Base-by-base conservation (phyloP, 2,888 invertebrate genomes). In the Apamea epomidion region DNA sequence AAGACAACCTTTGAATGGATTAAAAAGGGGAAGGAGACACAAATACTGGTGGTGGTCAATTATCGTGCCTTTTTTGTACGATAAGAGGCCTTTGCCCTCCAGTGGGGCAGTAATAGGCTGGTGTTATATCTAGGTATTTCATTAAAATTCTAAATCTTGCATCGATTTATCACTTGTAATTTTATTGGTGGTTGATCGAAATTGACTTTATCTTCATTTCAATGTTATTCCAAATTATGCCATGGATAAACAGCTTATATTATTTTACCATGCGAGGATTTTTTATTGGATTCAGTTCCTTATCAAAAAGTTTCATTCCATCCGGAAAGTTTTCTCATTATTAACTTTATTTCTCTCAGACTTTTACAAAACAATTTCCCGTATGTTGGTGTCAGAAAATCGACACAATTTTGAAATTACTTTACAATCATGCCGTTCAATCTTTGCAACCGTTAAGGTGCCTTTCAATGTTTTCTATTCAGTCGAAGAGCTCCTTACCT, bases 311-410 rank as follows among this genome's bases (percentile, higher is more conserved):
- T 75, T 82, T 16, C 18, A 48, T 64, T 45, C 72, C 29, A 25
- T 16, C 65, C 25, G 45, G 16, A 54, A 78, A 82, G 67, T 75
- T 82, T 67, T 82, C 65, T 74, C 80, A 74, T 80, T 82, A 67
- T 29, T 14, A 48, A 81, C 48, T 81, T 74, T 74, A 37, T 81
- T n/a, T 81, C 10, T 42, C 32, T 65, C 32, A 48, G 18, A 54
- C 37, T 67, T 78, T 58, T 18, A 45, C 14, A 42, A 74, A 25
- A n/a, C 29, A 48, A 82, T 74, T 58, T 58, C 48, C 58, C 25
- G 45, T 32, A 10, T 51, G 18, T 54, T 51, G 51, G 25, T 42
- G 42, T 70, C 10, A 10, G 51, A 54, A 72, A 64, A 64, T n/a
- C 21, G 54, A 54, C 16, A 32, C 12, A 18, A 62, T 51, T 68